A percentile compares a stretch with the other conserved stretches of the same genome.
Conservation (phyloP, 2,888 invertebrate genomes). For the Polydrusus cervinus region DNA sequence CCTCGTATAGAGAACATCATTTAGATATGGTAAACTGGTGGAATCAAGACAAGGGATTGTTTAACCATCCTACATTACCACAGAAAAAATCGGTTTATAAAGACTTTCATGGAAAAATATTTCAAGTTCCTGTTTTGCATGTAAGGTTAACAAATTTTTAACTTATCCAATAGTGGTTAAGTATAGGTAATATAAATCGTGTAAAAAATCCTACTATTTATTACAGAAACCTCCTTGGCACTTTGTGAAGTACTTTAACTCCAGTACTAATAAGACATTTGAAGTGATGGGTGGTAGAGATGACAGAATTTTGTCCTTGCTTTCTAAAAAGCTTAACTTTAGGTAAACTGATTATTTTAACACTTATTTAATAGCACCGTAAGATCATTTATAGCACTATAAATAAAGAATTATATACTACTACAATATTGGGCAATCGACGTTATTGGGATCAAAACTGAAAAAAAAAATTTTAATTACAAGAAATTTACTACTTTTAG, state of each 20-base stretch:
- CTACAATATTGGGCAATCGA: too few relatives aligned
- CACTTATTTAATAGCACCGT: neutral
- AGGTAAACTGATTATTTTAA: slow-evolving; percentile 69
- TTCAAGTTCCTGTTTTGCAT: slow-evolving; percentile 82
- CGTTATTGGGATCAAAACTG: too few relatives aligned
- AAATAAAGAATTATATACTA: too few relatives aligned
- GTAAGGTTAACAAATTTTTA: slow-evolving; percentile 70
- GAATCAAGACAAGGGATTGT: slow-evolving; percentile 76
- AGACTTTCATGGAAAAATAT: slow-evolving; percentile 78
- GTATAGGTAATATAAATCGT: too few relatives aligned
- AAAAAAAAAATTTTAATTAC: too few relatives aligned
- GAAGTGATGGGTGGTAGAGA: slow-evolving; percentile 82
- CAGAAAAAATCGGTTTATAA: slow-evolving; percentile 76
- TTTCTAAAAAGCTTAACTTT: slow-evolving; percentile 82
- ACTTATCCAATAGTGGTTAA: too few relatives aligned
- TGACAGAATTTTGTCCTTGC: slow-evolving; percentile 78
- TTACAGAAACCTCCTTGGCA: slow-evolving; percentile 82
- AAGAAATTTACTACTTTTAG: too few relatives aligned
- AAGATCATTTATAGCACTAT: too few relatives aligned
- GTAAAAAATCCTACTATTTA: slow-evolving; percentile 5
- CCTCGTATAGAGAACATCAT: slow-evolving; percentile 75
- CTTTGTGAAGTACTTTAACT: slow-evolving; percentile 79
- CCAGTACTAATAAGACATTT: slow-evolving; percentile 64
- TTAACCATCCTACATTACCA: slow-evolving; percentile 80
- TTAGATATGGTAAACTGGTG: slow-evolving; percentile 84